Base-by-base conservation (phyloP, 2,888 invertebrate species). In the Crematogaster levior region DNA sequence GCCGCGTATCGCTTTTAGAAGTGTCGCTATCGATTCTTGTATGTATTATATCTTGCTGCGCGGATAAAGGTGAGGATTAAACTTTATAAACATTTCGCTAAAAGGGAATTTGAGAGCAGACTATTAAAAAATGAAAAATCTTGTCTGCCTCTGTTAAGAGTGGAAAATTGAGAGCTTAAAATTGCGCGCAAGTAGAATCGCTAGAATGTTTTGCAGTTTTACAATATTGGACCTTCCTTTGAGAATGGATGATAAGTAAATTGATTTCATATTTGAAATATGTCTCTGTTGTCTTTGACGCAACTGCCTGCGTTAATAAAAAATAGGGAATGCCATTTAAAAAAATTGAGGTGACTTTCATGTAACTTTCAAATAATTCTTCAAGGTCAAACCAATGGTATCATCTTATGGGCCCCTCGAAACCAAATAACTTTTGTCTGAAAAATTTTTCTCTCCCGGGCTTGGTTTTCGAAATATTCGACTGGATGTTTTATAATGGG, bases 91-190 rank as follows among this genome's bases (percentile, higher is more conserved):
- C 34, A 61, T 48, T 18, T 21, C 12, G n/a, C 58, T 10, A 12
- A 74, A 74, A 74, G 18, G n/a, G 74, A 74, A 61, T 74, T 48
- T 34, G 18, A 21, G 61, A 74, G 21, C 12, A 4, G 18, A 37
- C 24, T 74, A 48, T 74, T 74, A 61, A 74, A 74, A 74, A 74
- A 74, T 74, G 34, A 4, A 74, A 18, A 34, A 24, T 48, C 34
- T 21, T 48, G 34, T 21, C 21, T 27, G 48, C 34, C 27, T 34
- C 24, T 24, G 34, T 74, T 48, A 48, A 30, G 61, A 24, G 60
- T 6, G 24, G 24, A 46, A 48, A 61, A 21, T 61, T 43, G 58
- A 48, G 12, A 21, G 34, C 48, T 61, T 48, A 74, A 74, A 74
- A 74, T 48, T n/a, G 18, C 4, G 12, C 24, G 30, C 30, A 73